Conservation (phyloP, 2,113 vertebrate genomes). For the Pterocles burchelli region DNA sequence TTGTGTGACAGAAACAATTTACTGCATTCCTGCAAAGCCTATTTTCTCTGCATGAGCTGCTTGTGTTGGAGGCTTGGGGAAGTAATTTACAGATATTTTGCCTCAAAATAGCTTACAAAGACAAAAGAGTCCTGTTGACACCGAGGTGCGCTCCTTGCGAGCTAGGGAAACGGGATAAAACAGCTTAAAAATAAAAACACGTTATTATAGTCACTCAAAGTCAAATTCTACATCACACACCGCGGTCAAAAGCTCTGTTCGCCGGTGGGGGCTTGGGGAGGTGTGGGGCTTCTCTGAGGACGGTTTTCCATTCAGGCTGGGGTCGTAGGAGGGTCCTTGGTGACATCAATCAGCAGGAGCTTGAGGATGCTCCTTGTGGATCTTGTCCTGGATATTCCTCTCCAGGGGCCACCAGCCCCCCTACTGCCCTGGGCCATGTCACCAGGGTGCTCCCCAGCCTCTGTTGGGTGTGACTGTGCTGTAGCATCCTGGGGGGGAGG, state of each 20-base stretch:
- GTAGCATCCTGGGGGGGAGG: fast-evolving
- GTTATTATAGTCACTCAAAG: conserved; percentile 67
- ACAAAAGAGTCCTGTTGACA: conserved; percentile 79
- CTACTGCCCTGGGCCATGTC: background rate
- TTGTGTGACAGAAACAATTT: conserved; percentile 85
- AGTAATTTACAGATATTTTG: conserved; percentile 82
- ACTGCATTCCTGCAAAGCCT: conserved; percentile 78
- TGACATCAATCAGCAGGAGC: background rate
- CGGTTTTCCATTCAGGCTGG: background rate
- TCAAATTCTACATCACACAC: conserved; percentile 52
- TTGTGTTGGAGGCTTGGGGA: conserved; percentile 76
- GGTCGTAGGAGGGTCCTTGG: background rate
- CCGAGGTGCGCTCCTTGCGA: conserved; percentile 67
- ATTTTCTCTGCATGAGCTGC: conserved; percentile 84
- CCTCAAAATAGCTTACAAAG: conserved; percentile 81
- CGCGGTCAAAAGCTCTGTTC: background rate
- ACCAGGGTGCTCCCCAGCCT: background rate
- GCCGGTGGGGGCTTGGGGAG: background rate
- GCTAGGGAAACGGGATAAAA: conserved; percentile 66
- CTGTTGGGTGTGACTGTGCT: fast-evolving
- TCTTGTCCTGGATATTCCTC: background rate
- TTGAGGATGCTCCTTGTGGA: background rate
- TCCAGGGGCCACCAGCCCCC: fast-evolving
- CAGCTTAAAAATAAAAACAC: conserved; percentile 71
- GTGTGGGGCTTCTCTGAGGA: background rate